Evolutionary conservation across 2,113 vertebrate genomes (phyloP).

Genomic region (Parotia lawesii): DNA sequence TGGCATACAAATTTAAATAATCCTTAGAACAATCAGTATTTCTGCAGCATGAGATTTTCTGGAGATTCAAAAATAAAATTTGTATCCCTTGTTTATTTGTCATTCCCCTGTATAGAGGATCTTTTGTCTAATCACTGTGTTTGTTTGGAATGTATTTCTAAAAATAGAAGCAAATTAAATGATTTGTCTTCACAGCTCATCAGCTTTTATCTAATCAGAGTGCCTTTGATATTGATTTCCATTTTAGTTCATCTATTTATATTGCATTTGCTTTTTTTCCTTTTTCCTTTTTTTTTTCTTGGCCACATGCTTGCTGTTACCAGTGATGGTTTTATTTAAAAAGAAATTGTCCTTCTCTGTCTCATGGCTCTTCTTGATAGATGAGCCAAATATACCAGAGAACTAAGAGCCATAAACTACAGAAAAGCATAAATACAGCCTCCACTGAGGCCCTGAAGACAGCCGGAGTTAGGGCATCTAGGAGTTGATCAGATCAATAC

Average conservation of each 20-base stretch:
- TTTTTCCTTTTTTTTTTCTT: neutral
- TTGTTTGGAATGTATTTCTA: constrained; percentile 20
- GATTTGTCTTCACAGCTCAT: neutral
- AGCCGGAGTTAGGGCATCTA: neutral
- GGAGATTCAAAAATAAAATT: neutral
- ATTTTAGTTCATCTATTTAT: constrained; percentile 28
- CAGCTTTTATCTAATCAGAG: constrained; percentile 31
- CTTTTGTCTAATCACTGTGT: constrained; percentile 13
- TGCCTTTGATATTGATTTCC: neutral
- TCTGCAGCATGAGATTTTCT: neutral
- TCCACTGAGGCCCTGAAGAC: neutral
- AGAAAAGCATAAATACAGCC: neutral
- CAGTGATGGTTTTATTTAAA: neutral
- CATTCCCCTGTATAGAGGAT: neutral
- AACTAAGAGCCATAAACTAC: neutral
- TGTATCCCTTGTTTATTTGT: neutral
- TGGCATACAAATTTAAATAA: neutral
- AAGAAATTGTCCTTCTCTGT: neutral
- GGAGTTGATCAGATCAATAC: neutral
- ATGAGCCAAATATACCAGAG: neutral
- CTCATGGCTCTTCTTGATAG: neutral
- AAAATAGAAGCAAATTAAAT: constrained; percentile 36
- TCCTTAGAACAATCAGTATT: neutral
- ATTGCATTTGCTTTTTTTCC: fast-evolving
- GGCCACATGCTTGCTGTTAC: neutral